These are phyloP conservation scores for Heliocidaris erythrogramma DNA, from an alignment of 35 echinoderm and acorn worm genomes.

Conservation along the genomic window DNA sequence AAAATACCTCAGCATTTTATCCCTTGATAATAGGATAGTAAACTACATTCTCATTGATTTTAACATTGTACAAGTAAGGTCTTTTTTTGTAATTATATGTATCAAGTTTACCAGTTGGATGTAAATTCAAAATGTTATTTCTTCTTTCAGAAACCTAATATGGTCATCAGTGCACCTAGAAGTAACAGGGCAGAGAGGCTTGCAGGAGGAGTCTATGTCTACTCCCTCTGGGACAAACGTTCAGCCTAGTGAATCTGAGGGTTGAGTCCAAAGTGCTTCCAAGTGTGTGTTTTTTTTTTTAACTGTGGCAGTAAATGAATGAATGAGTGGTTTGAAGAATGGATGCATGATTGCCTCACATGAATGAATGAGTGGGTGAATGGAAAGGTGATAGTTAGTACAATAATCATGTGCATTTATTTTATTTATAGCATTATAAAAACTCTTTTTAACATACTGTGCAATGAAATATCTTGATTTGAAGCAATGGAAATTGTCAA, in stretches of 20 bases:
- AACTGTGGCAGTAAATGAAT: neutral
- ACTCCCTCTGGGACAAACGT: neutral
- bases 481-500: no score
- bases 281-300: neutral
- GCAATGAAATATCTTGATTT: no score
- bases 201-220: conserved; percentile 40
- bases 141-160: neutral
- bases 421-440: neutral
- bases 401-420: neutral
- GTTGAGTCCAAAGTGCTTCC: neutral
- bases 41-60: no score
- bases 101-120: no score
- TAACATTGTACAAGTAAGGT: no score
- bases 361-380: neutral
- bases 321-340: neutral
- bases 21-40: no score
- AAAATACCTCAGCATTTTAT: no score
- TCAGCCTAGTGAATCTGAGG: neutral
- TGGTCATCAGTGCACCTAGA: conserved; percentile 48
- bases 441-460: no score
- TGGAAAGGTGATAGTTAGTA: neutral
- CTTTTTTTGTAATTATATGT: no score
- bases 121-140: neutral
- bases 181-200: conserved; percentile 22
- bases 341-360: neutral